Percentiles rank a stretch among this genome's conserved stretches.
Conservation (phyloP, 2,113 vertebrate genomes). For the Euleptes europaea region DNA sequence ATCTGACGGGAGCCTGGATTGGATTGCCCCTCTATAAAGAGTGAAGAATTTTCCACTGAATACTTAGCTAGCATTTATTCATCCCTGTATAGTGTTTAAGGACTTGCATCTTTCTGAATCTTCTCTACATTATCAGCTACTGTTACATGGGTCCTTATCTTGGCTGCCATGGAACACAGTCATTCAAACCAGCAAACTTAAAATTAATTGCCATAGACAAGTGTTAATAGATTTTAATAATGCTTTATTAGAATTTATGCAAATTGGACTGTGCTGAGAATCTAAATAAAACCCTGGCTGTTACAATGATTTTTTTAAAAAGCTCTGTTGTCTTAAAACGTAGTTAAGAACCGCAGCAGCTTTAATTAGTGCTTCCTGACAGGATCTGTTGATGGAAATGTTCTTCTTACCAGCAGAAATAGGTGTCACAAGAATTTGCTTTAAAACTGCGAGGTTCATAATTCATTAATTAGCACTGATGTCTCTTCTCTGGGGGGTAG, state of each 20-base stretch:
- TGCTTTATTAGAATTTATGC: constrained; percentile 81
- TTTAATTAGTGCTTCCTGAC: constrained; percentile 74
- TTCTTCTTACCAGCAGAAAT: constrained; percentile 64
- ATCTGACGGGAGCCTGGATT: constrained; percentile 62
- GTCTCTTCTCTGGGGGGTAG: constrained; percentile 49
- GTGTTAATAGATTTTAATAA: constrained; percentile 85
- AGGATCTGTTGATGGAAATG: constrained; percentile 67
- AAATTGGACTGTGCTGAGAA: constrained; percentile 71
- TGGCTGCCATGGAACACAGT: constrained; percentile 69
- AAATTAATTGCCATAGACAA: constrained; percentile 82
- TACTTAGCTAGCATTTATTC: constrained; percentile 63
- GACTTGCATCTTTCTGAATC: constrained; percentile 34
- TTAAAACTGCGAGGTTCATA: constrained; percentile 68
- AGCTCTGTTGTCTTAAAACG: constrained; percentile 58
- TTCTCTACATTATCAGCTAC: constrained; percentile 36
- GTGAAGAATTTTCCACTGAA: constrained; percentile 62
- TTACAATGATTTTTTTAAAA: constrained; percentile 37
- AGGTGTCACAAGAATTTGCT: constrained; percentile 70
- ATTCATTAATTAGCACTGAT: constrained; percentile 70
- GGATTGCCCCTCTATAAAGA: constrained; percentile 58
- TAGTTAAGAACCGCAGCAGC: constrained; percentile 29
- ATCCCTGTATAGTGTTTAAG: constrained; percentile 44
- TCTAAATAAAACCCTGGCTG: constrained; percentile 70
- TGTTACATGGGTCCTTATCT: constrained; percentile 56
- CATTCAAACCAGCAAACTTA: constrained; percentile 74